Evolutionary conservation across 2,797 vertebrate genomes (phyloP), one percentile per base, ranked within the genome.

Genomic region (Naso thynnoides): DNA sequence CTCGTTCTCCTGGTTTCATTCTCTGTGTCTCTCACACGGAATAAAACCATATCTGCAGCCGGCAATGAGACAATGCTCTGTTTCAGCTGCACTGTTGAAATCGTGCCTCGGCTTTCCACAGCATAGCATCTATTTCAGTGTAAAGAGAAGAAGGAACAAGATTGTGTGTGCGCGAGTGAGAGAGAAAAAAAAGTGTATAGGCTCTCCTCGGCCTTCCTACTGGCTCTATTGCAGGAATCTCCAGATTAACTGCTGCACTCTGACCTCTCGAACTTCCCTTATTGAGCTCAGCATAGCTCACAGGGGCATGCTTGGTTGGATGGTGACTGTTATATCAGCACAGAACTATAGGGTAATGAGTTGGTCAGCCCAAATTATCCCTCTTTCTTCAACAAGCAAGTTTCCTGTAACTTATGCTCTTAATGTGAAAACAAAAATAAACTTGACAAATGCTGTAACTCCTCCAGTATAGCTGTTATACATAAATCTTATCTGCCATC

Each of bases 251-350:
- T 83, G 83, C 81, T 83, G 82, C 82, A 84, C 86, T 67, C 64
- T 89, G 80, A 91, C 91, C 88, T 91, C 89, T 85, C 81, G 79
- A 88, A 80, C 86, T 84, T 85, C 78, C 70, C 74, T 75, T 81
- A 79, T 78, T 85, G 88, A 82, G 86, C 84, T 78, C 69, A 39
- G 64, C 0, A n/a, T 52, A 62, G 69, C 79, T 86, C 83, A 71
- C 67, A 41, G 56, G 73, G 75, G 68, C 66, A 39, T 15, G 26
- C 49, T 79, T 27, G 50, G 67, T 81, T 88, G 66, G 48, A 84
- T 77, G 63, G 53, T 48, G 52, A 73, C 82, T 75, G 76, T 86
- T 83, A 85, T 78, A 83, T 87, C 84, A 76, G 69, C 41, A 26
- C 54, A 60, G 55, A 8, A 4, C 36, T 49, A 73, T 14, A 53